Percentiles rank a stretch among this genome's conserved stretches.
Conservation (phyloP, 1,140 invertebrate species). For the Drusus annulatus region DNA sequence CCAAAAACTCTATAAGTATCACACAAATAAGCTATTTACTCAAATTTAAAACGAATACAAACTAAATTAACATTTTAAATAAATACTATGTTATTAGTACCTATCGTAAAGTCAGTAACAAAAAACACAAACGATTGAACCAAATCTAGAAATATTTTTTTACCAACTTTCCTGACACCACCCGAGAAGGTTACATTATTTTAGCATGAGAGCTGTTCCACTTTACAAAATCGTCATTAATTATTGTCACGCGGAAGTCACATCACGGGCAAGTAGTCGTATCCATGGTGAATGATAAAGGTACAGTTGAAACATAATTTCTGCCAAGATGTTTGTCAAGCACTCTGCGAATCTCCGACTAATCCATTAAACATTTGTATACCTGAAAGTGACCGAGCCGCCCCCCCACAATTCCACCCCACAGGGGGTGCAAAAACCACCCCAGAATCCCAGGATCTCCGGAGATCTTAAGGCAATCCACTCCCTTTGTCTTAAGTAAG, state of each 20-base stretch:
- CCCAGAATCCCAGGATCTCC: neutral
- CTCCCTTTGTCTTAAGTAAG: conserved; percentile 59
- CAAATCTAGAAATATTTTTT: too few species aligned
- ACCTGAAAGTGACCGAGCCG: conserved; percentile 34
- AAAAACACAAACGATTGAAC: too few species aligned
- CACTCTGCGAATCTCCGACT: conserved; percentile 20
- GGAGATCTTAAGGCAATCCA: conserved; percentile 52
- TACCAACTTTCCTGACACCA: too few species aligned
- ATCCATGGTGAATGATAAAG: neutral
- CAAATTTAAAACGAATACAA: too few species aligned
- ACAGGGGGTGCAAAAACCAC: neutral
- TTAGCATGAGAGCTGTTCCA: too few species aligned
- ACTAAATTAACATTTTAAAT: too few species aligned
- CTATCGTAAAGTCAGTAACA: too few species aligned
- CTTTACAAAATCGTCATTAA: too few species aligned
- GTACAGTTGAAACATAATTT: conserved; percentile 9
- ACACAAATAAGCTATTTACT: too few species aligned
- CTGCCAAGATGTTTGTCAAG: conserved; percentile 21
- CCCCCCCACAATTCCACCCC: neutral
- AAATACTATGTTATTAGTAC: too few species aligned
- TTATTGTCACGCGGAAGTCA: neutral
- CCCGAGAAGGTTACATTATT: too few species aligned
- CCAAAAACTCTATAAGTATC: too few species aligned
- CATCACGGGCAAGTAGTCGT: neutral
- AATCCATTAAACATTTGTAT: conserved; percentile 41